These are phyloP conservation scores for Neodiprion virginianus DNA, from an alignment of 1,140 invertebrate species.

Conservation along the genomic window DNA sequence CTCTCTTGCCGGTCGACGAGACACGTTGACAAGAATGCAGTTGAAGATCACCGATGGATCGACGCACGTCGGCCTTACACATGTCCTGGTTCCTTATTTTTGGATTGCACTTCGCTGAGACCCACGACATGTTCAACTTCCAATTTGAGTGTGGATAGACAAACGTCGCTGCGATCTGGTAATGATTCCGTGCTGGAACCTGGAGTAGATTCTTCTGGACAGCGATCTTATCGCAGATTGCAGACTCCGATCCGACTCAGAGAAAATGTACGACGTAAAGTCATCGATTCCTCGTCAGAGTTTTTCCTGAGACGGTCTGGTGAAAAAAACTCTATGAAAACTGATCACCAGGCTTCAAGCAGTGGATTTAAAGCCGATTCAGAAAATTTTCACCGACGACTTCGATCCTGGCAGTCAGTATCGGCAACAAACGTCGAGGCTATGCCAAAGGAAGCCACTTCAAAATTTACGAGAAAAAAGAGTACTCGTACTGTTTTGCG, in stretches of 20 bases:
- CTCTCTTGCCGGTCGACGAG: background rate
- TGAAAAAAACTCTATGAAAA: background rate
- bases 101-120: background rate
- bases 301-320: background rate
- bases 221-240: background rate
- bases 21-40: background rate
- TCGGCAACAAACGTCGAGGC: background rate
- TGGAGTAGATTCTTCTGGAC: background rate
- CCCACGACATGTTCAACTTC: background rate
- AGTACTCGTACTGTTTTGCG: background rate
- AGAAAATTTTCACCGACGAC: background rate
- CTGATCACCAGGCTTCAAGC: background rate
- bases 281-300: background rate
- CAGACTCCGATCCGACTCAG: background rate
- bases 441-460: background rate
- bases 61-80: background rate
- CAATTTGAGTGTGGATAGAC: too few relatives aligned
- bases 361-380: too few relatives aligned
- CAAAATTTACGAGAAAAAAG: background rate
- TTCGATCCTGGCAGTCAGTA: background rate
- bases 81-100: background rate
- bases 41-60: background rate
- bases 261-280: background rate
- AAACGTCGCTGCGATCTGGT: background rate
- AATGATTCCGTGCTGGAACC: background rate